Conservation (phyloP, 2,888 invertebrate species). For the Dryococelus australis region DNA sequence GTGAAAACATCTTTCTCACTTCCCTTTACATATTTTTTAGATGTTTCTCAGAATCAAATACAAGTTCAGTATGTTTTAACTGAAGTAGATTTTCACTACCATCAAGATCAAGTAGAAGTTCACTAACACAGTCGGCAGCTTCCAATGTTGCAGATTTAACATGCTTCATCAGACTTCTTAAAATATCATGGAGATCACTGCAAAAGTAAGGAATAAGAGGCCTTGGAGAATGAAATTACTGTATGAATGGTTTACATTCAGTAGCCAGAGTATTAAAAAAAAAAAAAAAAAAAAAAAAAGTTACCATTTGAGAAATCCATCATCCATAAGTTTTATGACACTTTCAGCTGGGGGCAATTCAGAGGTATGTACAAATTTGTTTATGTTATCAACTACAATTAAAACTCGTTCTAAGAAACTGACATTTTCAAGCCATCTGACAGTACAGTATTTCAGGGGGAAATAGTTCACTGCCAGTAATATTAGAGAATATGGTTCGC, state of each 20-base stretch:
- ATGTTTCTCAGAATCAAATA: background rate
- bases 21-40: background rate
- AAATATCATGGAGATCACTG: background rate
- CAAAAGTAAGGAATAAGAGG: background rate
- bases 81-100: slow-evolving; percentile 1
- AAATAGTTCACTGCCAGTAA: background rate
- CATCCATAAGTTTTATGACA: background rate
- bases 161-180: too few relatives aligned
- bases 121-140: background rate
- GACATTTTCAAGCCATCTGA: background rate
- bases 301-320: background rate
- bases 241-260: background rate
- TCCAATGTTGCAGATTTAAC: background rate
- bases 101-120: background rate
- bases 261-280: background rate
- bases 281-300: background rate
- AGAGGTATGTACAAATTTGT: background rate
- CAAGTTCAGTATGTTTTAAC: slow-evolving; percentile 12
- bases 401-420: background rate
- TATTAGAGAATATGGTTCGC: background rate
- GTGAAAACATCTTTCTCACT: background rate
- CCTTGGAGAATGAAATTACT: too few relatives aligned
- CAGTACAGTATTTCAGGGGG: background rate
- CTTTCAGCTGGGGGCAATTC: background rate
- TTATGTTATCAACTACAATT: background rate